Evolutionary conservation across 2,888 invertebrate species (phyloP).

Genomic region (Amphipoea oculea): DNA sequence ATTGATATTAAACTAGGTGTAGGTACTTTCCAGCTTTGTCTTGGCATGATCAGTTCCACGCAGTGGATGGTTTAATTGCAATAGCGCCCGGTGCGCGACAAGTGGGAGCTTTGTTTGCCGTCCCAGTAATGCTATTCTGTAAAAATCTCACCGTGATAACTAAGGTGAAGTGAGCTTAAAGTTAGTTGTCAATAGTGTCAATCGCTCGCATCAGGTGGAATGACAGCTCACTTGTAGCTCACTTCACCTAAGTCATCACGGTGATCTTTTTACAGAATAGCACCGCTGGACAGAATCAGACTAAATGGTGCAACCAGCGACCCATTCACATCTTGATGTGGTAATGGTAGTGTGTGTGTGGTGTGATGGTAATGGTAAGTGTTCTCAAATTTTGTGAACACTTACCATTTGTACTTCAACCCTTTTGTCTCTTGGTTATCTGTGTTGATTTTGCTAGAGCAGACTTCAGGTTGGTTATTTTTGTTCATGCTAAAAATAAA

Average conservation of each 20-base stretch:
- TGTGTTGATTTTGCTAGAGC: background rate
- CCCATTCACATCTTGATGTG: background rate
- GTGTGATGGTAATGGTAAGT: background rate
- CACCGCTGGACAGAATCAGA: slow-evolving; percentile 17
- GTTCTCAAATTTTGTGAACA: background rate
- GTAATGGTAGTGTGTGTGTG: no score
- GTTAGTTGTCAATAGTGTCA: no score
- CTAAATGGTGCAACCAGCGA: slow-evolving; percentile 27
- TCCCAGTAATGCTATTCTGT: no score
- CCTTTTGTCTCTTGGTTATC: background rate
- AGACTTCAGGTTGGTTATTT: background rate
- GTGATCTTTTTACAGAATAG: no score
- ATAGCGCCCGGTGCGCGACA: slow-evolving; percentile 1
- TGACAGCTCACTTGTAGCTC: no score
- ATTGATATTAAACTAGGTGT: background rate
- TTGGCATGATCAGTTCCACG: slow-evolving; percentile 24
- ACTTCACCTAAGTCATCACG: no score
- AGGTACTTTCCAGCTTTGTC: slow-evolving; percentile 3
- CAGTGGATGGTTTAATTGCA: slow-evolving; percentile 33
- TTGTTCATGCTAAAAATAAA: background rate
- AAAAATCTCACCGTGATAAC: no score
- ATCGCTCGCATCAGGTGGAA: no score
- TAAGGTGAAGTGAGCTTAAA: no score
- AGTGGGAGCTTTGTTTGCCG: slow-evolving; percentile 9
- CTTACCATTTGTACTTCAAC: slow-evolving; percentile 11